phyloP scores from a whole-genome alignment of 2,797 vertebrate species.

The Calcarius lapponicus region DNA sequence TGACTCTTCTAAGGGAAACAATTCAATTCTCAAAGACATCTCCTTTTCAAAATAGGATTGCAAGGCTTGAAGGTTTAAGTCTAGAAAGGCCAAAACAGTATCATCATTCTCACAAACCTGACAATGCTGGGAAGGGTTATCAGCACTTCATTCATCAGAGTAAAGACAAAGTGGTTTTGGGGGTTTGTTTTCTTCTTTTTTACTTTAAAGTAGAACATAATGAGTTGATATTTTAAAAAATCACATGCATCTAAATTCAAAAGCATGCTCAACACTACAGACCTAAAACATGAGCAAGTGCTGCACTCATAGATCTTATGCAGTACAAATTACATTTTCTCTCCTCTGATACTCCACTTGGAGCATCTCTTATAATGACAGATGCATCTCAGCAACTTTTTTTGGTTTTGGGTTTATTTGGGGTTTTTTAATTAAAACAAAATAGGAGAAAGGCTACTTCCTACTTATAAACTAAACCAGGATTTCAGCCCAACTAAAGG shows the following conservation, averaged over 20 bases:
- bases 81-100: background rate
- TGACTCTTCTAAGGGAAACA: background rate
- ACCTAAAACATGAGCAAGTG: background rate
- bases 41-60: background rate
- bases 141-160: background rate
- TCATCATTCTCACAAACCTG: background rate
- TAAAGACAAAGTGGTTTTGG: background rate
- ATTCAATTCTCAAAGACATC: background rate
- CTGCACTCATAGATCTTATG: rapidly evolving
- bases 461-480: background rate
- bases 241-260: background rate
- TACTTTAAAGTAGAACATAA: background rate
- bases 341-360: background rate
- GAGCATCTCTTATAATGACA: background rate
- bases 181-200: background rate
- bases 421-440: background rate
- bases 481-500: background rate
- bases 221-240: background rate
- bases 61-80: background rate
- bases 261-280: background rate
- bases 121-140: background rate
- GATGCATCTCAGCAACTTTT: background rate
- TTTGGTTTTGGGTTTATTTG: background rate
- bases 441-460: background rate
- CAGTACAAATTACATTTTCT: background rate